Evolutionary conservation across 2,113 vertebrate genomes (phyloP).

Genomic region (Osmerus mordax): DNA sequence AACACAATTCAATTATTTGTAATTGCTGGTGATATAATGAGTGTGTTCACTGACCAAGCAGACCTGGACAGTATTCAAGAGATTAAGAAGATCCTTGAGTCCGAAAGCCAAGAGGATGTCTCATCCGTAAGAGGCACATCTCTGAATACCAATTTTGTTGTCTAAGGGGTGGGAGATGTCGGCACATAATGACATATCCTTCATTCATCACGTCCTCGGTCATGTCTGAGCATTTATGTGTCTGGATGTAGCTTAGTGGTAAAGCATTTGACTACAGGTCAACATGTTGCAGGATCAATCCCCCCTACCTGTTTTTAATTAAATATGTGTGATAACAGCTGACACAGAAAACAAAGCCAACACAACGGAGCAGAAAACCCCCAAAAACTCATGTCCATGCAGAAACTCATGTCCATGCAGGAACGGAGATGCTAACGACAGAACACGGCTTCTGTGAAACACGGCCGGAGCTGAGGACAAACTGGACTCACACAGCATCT

Average conservation of each 20-base stretch:
- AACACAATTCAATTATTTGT: not conserved
- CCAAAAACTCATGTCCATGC: too few relatives aligned
- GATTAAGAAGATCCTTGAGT: not conserved
- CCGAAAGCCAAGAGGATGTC: not conserved
- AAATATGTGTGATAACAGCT: too few relatives aligned
- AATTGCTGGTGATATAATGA: not conserved
- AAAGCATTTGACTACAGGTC: too few relatives aligned
- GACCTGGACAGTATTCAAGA: not conserved
- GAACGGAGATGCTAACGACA: too few relatives aligned
- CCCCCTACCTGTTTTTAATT: too few relatives aligned
- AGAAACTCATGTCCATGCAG: too few relatives aligned
- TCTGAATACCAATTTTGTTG: slow-evolving; percentile 28
- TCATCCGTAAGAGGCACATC: not conserved
- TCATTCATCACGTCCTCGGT: slow-evolving; percentile 3
- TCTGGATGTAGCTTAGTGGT: not conserved
- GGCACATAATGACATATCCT: slow-evolving; percentile 2
- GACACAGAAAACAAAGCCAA: too few relatives aligned
- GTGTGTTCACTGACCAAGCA: not conserved
- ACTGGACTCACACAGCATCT: slow-evolving; percentile 75
- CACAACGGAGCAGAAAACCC: too few relatives aligned
- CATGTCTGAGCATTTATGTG: slow-evolving; percentile 29
- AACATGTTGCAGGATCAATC: too few relatives aligned
- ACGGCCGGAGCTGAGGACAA: too few relatives aligned
- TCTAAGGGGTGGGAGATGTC: not conserved
- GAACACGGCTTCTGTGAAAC: too few relatives aligned